Evolutionary conservation across 1,140 invertebrate species (phyloP).

Genomic region (Meteorus sp.): DNA sequence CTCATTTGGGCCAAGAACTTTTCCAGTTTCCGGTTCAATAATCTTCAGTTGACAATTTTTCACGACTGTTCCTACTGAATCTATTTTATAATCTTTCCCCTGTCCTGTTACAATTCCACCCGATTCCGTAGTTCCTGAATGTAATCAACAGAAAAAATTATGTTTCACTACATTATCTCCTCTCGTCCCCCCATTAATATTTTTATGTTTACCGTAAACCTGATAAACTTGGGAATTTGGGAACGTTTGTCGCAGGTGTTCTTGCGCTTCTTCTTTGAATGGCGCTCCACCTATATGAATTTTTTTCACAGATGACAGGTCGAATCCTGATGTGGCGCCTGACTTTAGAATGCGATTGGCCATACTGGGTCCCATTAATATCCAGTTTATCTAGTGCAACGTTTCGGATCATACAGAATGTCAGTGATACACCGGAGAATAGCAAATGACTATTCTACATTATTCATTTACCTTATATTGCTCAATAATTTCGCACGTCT

Average conservation of each 20-base stretch:
- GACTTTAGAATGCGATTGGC: constrained; percentile 32
- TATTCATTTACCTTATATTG: constrained; percentile 30
- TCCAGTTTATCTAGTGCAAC: constrained; percentile 33
- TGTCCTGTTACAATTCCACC: constrained; percentile 13
- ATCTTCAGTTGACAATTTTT: constrained; percentile 40
- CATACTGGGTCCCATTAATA: constrained; percentile 31
- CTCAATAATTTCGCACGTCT: constrained; percentile 31
- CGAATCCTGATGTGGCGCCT: constrained; percentile 23
- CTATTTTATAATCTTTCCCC: constrained; percentile 17
- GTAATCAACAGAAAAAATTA: neutral
- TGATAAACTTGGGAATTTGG: constrained; percentile 22
- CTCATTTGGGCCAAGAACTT: constrained; percentile 42
- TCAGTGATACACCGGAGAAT: too few relatives aligned
- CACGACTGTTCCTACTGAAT: constrained; percentile 37
- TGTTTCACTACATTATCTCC: neutral
- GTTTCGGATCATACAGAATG: constrained; percentile 22
- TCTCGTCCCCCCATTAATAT: too few relatives aligned
- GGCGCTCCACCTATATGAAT: constrained; percentile 33
- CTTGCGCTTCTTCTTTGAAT: constrained; percentile 30
- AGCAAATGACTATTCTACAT: too few relatives aligned
- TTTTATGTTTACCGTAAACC: constrained; percentile 29
- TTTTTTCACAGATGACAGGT: constrained; percentile 29
- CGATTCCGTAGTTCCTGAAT: constrained; percentile 43
- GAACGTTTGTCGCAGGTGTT: constrained; percentile 24
- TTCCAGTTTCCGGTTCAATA: constrained; percentile 47